Base-by-base conservation (phyloP, 92 coral and sea anemone genomes). In the Isaurus tuberculatus region DNA sequence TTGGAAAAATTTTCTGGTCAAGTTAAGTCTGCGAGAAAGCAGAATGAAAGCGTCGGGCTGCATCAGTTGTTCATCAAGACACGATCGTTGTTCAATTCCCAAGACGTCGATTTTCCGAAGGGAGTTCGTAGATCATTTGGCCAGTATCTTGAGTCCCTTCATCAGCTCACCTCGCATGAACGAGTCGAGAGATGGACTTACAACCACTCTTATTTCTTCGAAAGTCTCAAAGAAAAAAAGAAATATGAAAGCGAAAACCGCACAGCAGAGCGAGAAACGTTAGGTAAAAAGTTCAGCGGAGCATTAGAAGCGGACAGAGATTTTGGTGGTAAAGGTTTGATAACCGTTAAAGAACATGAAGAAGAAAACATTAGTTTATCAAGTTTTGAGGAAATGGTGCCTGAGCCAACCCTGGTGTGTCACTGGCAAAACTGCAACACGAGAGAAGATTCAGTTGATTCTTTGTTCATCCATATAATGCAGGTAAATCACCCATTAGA, bases 391-490 rank as follows among this genome's bases (percentile, higher is more conserved):
- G 31, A 19, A 14, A 19, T 20, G 23, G 14, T 19, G 20, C 60
- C 37, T 2, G 29, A 19, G 4, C 22, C 36, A 0, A 30, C 15
- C 8, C 19, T 74, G 5, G 9, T 30, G 30, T 74, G 80, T 53
- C 66, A 74, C 36, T 74, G 66, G 80, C 29, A 32, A 53, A 53
- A 28, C 80, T 74, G 80, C 65, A 22, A 4, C 11, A 44, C 8
- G 31, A 49, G 40, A 49, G 80, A 49, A 74, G 46, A 53, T 29
- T 48, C 80, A 2, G 80, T 74, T 25, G 80, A 74, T 22, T 42
- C 19, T 49, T 51, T 74, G 44, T 74, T 74, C 46, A 13, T 8
- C 16, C 80, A 74, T 28, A 25, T 74, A 26, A 49, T 74, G n/a
- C 66, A 74, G 66, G 80, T 74, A 74, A 31, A 8, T 40, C 44